phyloP scores from a whole-genome alignment of 2,888 invertebrate species.

The Brachyopa scutellaris region DNA sequence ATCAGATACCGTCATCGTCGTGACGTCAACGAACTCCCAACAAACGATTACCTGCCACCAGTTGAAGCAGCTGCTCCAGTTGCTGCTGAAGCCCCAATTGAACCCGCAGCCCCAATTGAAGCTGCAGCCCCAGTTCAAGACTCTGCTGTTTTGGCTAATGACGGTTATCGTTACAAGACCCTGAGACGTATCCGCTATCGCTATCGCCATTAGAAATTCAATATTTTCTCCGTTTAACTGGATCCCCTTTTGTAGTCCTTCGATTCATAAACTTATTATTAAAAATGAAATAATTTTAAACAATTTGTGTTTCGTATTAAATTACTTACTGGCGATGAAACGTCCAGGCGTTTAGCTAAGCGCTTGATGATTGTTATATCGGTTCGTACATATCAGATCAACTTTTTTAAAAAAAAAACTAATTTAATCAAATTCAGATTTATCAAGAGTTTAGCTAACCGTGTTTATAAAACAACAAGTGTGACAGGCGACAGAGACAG shows the following conservation, averaged over 20 bases:
- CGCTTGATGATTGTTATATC: no score
- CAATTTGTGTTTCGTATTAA: neutral
- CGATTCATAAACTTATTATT: conserved; percentile 15
- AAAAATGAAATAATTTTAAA: conserved; percentile 36
- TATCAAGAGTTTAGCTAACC: no score
- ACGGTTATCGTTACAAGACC: no score
- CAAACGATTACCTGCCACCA: conserved; percentile 76
- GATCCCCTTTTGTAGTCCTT: conserved; percentile 1
- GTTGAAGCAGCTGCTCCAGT: no score
- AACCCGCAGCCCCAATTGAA: conserved; percentile 17
- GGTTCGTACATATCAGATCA: no score
- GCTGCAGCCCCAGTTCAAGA: conserved; percentile 45
- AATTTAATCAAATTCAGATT: no score
- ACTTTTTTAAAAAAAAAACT: no score
- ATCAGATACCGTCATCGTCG: conserved; percentile 71
- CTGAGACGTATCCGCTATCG: conserved; percentile 51
- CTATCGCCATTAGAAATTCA: conserved; percentile 54
- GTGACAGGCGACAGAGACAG: no score
- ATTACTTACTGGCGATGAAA: no score
- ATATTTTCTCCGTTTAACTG: conserved; percentile 8
- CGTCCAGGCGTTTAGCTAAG: no score
- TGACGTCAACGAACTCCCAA: conserved; percentile 74
- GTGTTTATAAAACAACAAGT: no score
- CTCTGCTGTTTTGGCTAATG: conserved; percentile 44
- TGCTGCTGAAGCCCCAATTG: conserved; percentile 16